These are phyloP conservation scores for Coelinius sp. DNA, from an alignment of 2,888 invertebrate genomes.

Conservation along the genomic window DNA sequence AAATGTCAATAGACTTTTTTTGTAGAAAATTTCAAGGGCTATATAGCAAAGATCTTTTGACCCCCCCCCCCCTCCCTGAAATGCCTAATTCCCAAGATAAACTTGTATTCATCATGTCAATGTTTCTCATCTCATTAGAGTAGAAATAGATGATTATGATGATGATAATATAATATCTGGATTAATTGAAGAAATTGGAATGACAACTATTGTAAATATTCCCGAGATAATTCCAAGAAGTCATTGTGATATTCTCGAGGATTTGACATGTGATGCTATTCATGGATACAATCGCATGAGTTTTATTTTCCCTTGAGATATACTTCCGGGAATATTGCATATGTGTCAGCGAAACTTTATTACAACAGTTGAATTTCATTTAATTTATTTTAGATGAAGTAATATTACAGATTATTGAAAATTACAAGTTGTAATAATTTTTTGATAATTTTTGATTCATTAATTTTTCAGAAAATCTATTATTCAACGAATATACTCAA, in stretches of 20 bases:
- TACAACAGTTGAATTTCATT: background rate
- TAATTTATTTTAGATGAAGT: background rate
- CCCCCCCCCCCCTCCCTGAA: background rate
- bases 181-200: background rate
- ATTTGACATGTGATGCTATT: conserved; percentile 51
- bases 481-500: no score
- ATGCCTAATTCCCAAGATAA: background rate
- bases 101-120: no score
- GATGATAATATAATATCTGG: no score
- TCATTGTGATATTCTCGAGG: background rate
- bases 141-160: no score
- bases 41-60: no score
- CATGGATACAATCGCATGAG: conserved; percentile 45
- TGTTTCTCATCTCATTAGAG: no score
- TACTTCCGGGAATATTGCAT: background rate
- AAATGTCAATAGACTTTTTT: background rate
- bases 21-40: background rate
- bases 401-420: no score
- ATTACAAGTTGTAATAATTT: no score
- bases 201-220: background rate
- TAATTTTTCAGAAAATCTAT: no score
- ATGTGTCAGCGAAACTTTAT: background rate
- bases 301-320: background rate
- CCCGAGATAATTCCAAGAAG: background rate
- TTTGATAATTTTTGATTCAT: no score